Evolutionary conservation across 2,797 vertebrate genomes (phyloP), one percentile per base, ranked within the genome.

Genomic region (Tachyglossus aculeatus): DNA sequence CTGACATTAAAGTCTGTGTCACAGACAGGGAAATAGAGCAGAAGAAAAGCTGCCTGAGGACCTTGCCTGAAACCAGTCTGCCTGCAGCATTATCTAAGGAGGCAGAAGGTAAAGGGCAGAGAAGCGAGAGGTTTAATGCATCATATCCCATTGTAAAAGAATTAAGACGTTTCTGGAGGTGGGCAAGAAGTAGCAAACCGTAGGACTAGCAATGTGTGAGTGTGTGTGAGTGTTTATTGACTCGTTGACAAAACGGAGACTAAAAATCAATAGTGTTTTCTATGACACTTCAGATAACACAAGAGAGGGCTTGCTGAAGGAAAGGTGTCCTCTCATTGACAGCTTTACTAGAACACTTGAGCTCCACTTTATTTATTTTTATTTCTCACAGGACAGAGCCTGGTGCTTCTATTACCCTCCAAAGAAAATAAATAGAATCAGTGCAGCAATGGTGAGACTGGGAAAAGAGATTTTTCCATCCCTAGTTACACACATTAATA

Each of bases 231-330:
- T 71, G 53, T 56, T 80, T 91, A 92, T 91, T 86, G 90, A 91
- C 86, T 87, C 59, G 80, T 90, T 89, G 89, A 88, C 86, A 90
- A 86, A 92, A 81, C 84, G n/a, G n/a, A 85, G 76, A 79, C 83
- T 74, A 74, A 88, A 90, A 90, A 90, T 91, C 90, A 86, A 91
- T 90, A 82, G 45, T 77, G 61, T 89, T 91, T 91, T 87, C 86
- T 86, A 83, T 82, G 87, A 86, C 86, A 88, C 88, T 75, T 86
- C 65, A 88, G 87, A 68, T 88, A 84, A 84, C 40, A 71, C 64
- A 58, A 71, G 72, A 69, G 51, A 59, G 41, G 67, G 44, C 47
- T 40, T 80, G 64, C 83, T 74, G 76, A 75, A 84, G 84, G 81
- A 87, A 67, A 66, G 61, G 74, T 86, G 79, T 61, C 73, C 67